A percentile compares a stretch with the other conserved stretches of the same genome.
Evolutionary conservation across 2,113 vertebrate genomes (phyloP).

Genomic region (Dryoscopus gambensis): DNA sequence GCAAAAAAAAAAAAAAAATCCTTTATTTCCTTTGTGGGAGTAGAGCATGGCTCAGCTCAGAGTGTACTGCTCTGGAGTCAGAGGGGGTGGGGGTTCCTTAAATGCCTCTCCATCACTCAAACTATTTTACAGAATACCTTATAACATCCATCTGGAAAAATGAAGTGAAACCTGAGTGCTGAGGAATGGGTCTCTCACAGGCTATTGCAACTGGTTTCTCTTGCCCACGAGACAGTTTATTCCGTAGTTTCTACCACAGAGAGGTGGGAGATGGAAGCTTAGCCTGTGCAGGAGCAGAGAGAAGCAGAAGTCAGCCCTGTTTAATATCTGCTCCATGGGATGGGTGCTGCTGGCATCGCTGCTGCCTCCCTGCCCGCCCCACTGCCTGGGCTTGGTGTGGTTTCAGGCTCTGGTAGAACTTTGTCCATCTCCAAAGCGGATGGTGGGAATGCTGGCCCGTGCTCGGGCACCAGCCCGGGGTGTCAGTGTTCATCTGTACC

Average conservation of each 20-base stretch:
- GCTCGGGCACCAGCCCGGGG: background rate
- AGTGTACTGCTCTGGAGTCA: background rate
- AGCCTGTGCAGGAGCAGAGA: background rate
- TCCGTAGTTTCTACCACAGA: background rate
- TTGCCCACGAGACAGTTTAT: background rate
- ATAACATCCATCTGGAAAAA: background rate
- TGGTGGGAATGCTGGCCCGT: background rate
- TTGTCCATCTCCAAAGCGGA: accelerated
- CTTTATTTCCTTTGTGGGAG: background rate
- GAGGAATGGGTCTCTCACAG: background rate
- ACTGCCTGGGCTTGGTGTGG: accelerated
- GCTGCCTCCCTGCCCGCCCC: accelerated
- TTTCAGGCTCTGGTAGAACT: background rate
- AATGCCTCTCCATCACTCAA: background rate
- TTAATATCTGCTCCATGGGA: background rate
- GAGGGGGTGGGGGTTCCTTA: background rate
- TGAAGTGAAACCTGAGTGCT: accelerated
- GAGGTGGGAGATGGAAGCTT: background rate
- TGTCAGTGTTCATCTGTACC: background rate
- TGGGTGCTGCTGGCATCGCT: background rate
- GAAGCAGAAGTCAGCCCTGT: background rate
- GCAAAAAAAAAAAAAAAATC: background rate
- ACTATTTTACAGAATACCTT: background rate
- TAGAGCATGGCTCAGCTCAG: constrained; percentile 40
- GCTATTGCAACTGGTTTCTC: background rate